phyloP scores from a whole-genome alignment of 2,888 invertebrate genomes.

The Agonopterix heracliana region DNA sequence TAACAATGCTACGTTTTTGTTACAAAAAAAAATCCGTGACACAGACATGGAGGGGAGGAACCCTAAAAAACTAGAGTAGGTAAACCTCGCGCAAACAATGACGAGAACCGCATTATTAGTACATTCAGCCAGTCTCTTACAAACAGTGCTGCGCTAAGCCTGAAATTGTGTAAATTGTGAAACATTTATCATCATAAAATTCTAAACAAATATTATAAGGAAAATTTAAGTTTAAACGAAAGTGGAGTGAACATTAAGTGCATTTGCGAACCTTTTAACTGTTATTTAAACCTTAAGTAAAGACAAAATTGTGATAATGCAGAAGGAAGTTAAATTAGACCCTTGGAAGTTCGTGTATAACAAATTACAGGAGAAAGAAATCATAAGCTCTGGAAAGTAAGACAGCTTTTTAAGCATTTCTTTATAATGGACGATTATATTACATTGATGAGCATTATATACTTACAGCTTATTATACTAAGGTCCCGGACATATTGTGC shows the following conservation, averaged over 20 bases:
- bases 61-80: slow-evolving; percentile 58
- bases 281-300: no score
- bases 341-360: slow-evolving; percentile 61
- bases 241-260: no score
- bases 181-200: no score
- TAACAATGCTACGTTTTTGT: no score
- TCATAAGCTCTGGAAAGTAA: slow-evolving; percentile 56
- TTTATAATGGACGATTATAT: neutral
- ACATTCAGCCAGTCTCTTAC: slow-evolving; percentile 4
- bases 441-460: neutral
- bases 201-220: no score
- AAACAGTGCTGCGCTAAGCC: slow-evolving; percentile 31
- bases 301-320: slow-evolving; percentile 27
- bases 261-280: no score
- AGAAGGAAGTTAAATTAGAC: slow-evolving; percentile 35
- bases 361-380: slow-evolving; percentile 57
- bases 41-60: slow-evolving; percentile 39
- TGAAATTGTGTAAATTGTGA: slow-evolving; percentile 30
- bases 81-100: slow-evolving; percentile 55
- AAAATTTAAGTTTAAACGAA: no score
- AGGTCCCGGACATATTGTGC: no score
- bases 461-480: neutral
- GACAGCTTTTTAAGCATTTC: slow-evolving; percentile 13
- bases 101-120: slow-evolving; percentile 10
- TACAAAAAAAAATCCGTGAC: neutral